Evolutionary conservation across 2,113 vertebrate species (phyloP).

Genomic region (Peromyscus leucopus): DNA sequence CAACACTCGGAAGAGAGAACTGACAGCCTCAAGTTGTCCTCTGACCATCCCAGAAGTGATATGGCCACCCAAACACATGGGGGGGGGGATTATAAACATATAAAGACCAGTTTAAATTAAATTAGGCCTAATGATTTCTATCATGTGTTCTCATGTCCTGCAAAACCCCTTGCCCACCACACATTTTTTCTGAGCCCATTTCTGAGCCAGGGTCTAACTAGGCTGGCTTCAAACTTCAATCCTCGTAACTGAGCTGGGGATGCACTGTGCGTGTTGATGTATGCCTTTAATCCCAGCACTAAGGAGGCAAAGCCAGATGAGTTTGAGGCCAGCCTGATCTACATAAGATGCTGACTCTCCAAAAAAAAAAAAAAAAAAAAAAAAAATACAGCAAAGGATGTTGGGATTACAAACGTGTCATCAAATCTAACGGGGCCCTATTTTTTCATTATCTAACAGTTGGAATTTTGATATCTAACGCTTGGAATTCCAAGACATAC

Average conservation of each 20-base stretch:
- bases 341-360: not conserved
- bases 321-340: not conserved
- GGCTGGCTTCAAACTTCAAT: not conserved
- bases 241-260: not conserved
- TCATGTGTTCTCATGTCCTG: not conserved
- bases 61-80: not conserved
- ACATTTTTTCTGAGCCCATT: not conserved
- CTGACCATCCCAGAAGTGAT: too few relatives aligned
- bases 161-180: not conserved
- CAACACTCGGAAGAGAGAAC: not conserved
- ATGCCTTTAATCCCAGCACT: not conserved
- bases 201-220: not conserved
- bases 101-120: not conserved
- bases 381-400: not conserved
- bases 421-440: not conserved
- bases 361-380: not conserved
- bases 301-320: not conserved
- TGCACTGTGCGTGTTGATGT: not conserved
- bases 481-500: not conserved
- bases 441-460: not conserved
- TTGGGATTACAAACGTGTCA: not conserved
- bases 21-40: not conserved
- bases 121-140: not conserved
- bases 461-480: constrained; percentile 8
- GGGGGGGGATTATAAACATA: not conserved